phyloP scores from a whole-genome alignment of 2,113 vertebrate species.

The Paracanthobrama guichenoti region DNA sequence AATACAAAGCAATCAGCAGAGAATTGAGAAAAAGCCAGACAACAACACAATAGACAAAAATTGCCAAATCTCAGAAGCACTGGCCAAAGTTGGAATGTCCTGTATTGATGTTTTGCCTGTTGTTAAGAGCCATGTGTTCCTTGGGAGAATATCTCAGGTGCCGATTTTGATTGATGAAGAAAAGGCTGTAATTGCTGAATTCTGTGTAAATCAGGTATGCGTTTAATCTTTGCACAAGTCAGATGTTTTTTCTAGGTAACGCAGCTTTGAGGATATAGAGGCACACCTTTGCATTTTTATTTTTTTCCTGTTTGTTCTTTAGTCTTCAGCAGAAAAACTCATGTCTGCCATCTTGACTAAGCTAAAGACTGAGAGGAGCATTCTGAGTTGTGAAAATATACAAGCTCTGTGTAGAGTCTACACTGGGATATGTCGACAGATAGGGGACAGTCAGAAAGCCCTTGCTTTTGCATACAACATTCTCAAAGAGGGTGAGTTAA shows the following conservation, averaged over 20 bases:
- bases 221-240: neutral
- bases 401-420: slow-evolving; percentile 92
- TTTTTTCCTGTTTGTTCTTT: neutral
- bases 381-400: slow-evolving; percentile 62
- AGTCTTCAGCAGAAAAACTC: slow-evolving; percentile 79
- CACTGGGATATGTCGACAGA: slow-evolving; percentile 84
- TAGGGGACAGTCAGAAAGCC: slow-evolving; percentile 82
- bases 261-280: slow-evolving; percentile 36
- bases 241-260: neutral
- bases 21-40: neutral
- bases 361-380: slow-evolving; percentile 77
- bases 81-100: slow-evolving; percentile 78
- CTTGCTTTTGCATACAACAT: slow-evolving; percentile 87
- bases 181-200: slow-evolving; percentile 84
- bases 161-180: slow-evolving; percentile 90
- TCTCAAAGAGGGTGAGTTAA: slow-evolving; percentile 84
- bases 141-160: slow-evolving; percentile 81
- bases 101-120: slow-evolving; percentile 90
- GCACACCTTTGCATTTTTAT: neutral
- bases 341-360: slow-evolving; percentile 79
- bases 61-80: slow-evolving; percentile 60
- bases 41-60: slow-evolving; percentile 41
- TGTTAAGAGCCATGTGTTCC: slow-evolving; percentile 81
- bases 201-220: slow-evolving; percentile 80
- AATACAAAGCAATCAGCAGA: neutral